Percentiles rank a stretch among this genome's conserved stretches.
These are phyloP conservation scores for Physella acuta DNA, from an alignment of 1,140 invertebrate genomes.

Conservation along the genomic window DNA sequence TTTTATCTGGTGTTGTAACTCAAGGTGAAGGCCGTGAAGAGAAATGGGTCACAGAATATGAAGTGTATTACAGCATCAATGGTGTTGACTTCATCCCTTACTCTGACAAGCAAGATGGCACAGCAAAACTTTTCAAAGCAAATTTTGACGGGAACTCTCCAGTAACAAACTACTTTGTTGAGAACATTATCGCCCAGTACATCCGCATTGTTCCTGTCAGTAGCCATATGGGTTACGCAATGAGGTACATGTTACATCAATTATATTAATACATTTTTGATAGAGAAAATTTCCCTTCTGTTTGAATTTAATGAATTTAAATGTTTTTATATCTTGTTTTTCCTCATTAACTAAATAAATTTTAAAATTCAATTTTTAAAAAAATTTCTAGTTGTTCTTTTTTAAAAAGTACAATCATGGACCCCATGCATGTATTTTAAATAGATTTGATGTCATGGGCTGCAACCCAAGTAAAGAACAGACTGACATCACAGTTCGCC, in stretches of 20 bases:
- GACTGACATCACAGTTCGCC: conserved; percentile 1
- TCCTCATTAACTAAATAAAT: too few relatives aligned
- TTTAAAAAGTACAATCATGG: too few relatives aligned
- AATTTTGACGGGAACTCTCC: conserved; percentile 33
- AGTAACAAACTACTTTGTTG: conserved; percentile 36
- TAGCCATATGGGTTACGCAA: not conserved
- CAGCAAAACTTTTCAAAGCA: conserved; percentile 35
- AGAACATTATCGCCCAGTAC: not conserved
- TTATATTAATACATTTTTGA: too few relatives aligned
- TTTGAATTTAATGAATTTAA: too few relatives aligned
- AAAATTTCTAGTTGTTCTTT: too few relatives aligned
- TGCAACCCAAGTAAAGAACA: conserved; percentile 33
- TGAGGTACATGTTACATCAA: too few relatives aligned
- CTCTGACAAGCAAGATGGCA: conserved; percentile 28
- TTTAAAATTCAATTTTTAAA: too few relatives aligned
- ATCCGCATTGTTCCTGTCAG: not conserved
- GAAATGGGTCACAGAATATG: conserved; percentile 53
- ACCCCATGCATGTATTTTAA: too few relatives aligned
- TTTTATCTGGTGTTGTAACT: conserved; percentile 51
- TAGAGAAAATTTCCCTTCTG: too few relatives aligned
- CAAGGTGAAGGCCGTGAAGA: conserved; percentile 33
- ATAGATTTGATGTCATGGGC: conserved; percentile 37
- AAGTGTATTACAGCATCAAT: conserved; percentile 51
- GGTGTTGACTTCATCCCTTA: conserved; percentile 40
- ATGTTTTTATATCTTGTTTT: too few relatives aligned